These are phyloP conservation scores for Drosophila multiciliata DNA, from an alignment of 2,888 invertebrate species.

Conservation along the genomic window DNA sequence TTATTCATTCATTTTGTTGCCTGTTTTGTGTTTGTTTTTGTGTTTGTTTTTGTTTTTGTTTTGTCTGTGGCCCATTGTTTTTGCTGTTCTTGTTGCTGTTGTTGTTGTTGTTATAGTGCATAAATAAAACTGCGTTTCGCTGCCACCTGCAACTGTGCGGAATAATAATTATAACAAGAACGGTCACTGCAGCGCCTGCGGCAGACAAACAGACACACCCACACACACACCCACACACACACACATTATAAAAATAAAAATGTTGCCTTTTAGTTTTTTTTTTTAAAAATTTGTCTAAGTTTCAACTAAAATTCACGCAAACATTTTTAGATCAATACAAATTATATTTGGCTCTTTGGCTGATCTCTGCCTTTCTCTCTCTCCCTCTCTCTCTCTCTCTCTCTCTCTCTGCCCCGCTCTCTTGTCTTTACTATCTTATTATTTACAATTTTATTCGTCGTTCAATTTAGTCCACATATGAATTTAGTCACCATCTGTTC, in stretches of 20 bases:
- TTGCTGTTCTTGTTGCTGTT: conserved; percentile 10
- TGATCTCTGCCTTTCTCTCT: neutral
- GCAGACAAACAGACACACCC: conserved; percentile 18
- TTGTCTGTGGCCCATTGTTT: conserved; percentile 5
- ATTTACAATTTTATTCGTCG: neutral
- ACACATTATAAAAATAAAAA: conserved; percentile 20
- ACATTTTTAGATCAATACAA: conserved; percentile 10
- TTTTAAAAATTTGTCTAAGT: conserved; percentile 28
- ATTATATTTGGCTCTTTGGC: neutral
- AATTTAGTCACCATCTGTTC: neutral
- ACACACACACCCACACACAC: conserved; percentile 5
- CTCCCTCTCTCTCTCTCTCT: neutral
- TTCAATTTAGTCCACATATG: neutral
- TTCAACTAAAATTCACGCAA: conserved; percentile 11
- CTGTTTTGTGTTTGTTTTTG: conserved; percentile 30
- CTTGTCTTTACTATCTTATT: neutral
- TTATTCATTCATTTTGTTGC: conserved; percentile 35
- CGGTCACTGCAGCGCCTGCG: conserved; percentile 23
- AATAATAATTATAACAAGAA: conserved; percentile 55
- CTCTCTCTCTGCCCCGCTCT: no score
- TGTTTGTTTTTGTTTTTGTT: conserved; percentile 28
- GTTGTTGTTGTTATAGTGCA: conserved; percentile 24
- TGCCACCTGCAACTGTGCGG: conserved; percentile 27
- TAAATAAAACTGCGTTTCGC: conserved; percentile 50
- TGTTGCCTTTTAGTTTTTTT: conserved; percentile 26